Base-by-base conservation (phyloP, 2,113 vertebrate genomes). In the Spilogale gracilis region DNA sequence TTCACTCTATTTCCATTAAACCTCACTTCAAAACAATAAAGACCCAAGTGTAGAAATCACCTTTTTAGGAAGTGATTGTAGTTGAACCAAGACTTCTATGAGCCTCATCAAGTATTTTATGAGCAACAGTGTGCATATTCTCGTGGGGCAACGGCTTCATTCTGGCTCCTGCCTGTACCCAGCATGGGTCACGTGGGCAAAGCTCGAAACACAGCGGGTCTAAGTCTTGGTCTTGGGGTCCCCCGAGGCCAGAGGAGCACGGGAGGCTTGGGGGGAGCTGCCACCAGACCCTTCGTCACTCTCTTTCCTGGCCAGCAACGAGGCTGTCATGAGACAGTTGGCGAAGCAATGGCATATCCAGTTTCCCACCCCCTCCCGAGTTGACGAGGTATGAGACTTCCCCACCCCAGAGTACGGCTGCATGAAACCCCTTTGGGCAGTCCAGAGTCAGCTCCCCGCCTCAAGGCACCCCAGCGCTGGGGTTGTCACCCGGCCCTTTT, bases 401-500 rank as follows among this genome's bases (percentile, higher is more conserved):
- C n/a, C 17, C 3, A 14, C 61, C 9, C 6, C 25, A 38, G 61
- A 89, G 13, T 5, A 25, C 0, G 1, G 58, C 58, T 32, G 52
- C 21, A 9, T 4, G 4, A 65, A 3, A 9, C 89, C 63, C 6
- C 52, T 18, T 5, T 0, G 67, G 54, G 54, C 7, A 0, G 32
- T 2, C 30, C 6, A 9, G 74, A 16, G 3, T 1, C 3, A 74
- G 17, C 54, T 43, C 32, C 93, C 3, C 2, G 20, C 4, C 25
- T 1, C 4, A 0, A 65, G 18, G 7, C 0, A 0, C 20, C 48
- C 12, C 0, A 21, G 43, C 8, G 0, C 16, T 13, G 18, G 25
- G 6, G 1, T 8, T 23, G 71, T n/a, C 63, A 38, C 65, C 2
- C 1, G 4, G 50, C 5, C 11, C 84, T 50, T 25, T 71, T 13